Base-by-base conservation (phyloP, 2,888 invertebrate genomes). In the Drosophila nigritarsus region DNA sequence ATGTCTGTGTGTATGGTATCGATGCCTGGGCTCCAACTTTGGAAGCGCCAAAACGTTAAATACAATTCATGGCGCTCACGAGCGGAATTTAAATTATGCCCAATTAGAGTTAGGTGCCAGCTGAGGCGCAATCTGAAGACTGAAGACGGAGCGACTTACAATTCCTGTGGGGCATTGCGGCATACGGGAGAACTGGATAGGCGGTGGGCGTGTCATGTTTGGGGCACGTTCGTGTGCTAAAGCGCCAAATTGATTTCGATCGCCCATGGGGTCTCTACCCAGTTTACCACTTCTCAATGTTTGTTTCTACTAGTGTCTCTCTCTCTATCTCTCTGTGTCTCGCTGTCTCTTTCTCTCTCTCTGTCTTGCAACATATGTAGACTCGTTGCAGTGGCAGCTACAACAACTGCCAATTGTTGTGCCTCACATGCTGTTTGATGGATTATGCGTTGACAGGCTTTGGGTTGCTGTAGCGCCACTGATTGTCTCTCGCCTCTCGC, bases 31-130 rank as follows among this genome's bases (percentile, higher is more conserved):
- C 49, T 66, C 83, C 83, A 85, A 88, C 79, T 83, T 90, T 88
- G 88, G 90, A 88, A 87, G 90, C 90, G 90, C 90, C 87, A 90
- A 87, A 85, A 85, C 85, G 86, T 85, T 90, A 85, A 86, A 86
- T 87, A 83, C 84, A 85, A 85, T 85, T 85, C 89, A 90, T 88
- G 90, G 90, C 88, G 90, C 91, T 91, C 91, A 91, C 91, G 92
- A 91, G 79, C 87, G 91, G 91, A 92, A 91, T 91, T 91, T 91
- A 91, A 91, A 91, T 91, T 91, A 91, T 92, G 91, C 91, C 91
- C 91, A 91, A 91, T 91, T 91, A 91, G 87, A 87, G 87, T 76
- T 90, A 87, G 89, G 87, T 90, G 90, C 77, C 77, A 82, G 84
- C 45, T 54, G 32, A 51, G 62, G 62, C 70, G 50, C 56, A 54